Evolutionary conservation across 2,113 vertebrate genomes (phyloP), one percentile per base, ranked within the genome.

Genomic region (Malurus elegans): DNA sequence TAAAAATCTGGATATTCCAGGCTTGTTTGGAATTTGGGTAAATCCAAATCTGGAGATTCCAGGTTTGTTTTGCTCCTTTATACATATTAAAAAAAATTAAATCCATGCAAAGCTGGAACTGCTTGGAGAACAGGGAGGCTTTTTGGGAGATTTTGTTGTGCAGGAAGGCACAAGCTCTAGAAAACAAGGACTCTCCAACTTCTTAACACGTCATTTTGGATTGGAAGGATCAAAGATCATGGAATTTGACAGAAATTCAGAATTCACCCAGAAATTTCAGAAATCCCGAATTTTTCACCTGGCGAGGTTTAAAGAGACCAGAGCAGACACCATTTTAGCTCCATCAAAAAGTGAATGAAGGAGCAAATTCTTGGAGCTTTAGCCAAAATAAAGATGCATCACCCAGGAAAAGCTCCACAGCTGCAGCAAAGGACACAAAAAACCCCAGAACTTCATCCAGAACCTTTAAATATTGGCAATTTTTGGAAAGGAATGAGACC

Each of bases 401-500:
- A 23, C 18, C 5, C 23, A 81, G 16, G 38, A 45, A 57, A 44
- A 87, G 28, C 38, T 61, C 32, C 20, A 5, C 1, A 48, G 34
- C 50, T 90, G 72, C 14, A 48, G 44, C 19, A 24, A 9, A n/a
- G 18, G 10, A 9, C 7, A 14, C 2, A 36, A 24, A 24, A 38
- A 38, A 38, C 38, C 32, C 32, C 57, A 62, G 62, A 81, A 67
- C 82, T 51, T 92, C 54, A 83, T 53, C 72, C 56, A 83, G 87
- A 84, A 70, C 67, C 51, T 47, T 60, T 18, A 38, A 87, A 54
- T 57, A 32, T 62, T 81, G 51, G 54, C 32, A 90, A 2, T 53
- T 83, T 79, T 91, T 87, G 94, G 79, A 89, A 90, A 86, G 72
- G 78, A 74, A 81, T 74, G 53, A 81, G 69, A 72, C 19, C 23